Evolutionary conservation across 2,113 vertebrate genomes (phyloP).

Genomic region (Benitochromis conjunctus): DNA sequence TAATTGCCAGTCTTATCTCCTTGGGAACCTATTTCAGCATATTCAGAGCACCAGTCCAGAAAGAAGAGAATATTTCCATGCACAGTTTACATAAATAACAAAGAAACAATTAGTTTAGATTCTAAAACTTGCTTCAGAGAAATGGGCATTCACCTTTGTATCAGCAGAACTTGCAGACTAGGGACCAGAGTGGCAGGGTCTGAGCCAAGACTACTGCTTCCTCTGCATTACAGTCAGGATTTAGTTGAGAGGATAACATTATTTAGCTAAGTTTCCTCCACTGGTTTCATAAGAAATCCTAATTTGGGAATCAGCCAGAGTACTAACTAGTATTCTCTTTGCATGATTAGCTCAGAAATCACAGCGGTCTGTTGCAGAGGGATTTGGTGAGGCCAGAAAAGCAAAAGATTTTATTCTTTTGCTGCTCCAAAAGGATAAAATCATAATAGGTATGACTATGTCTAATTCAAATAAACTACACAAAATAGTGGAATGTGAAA

Average conservation of each 20-base stretch:
- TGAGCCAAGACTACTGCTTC: background rate
- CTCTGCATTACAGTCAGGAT: background rate
- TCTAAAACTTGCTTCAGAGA: background rate
- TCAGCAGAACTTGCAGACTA: background rate
- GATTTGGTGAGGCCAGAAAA: background rate
- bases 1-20: background rate
- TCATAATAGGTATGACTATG: background rate
- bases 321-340: background rate
- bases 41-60: background rate
- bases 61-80: background rate
- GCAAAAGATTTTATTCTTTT: background rate
- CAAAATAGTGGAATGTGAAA: background rate
- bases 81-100: background rate
- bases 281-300: background rate
- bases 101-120: background rate
- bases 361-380: background rate
- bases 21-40: background rate
- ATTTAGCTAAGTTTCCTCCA: background rate
- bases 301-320: background rate
- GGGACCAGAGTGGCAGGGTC: background rate
- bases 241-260: background rate
- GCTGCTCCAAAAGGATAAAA: no score
- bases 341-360: background rate
- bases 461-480: background rate
- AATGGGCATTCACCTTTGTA: background rate